Base-by-base conservation (phyloP, 2,113 vertebrate species). In the Podarcis muralis region DNA sequence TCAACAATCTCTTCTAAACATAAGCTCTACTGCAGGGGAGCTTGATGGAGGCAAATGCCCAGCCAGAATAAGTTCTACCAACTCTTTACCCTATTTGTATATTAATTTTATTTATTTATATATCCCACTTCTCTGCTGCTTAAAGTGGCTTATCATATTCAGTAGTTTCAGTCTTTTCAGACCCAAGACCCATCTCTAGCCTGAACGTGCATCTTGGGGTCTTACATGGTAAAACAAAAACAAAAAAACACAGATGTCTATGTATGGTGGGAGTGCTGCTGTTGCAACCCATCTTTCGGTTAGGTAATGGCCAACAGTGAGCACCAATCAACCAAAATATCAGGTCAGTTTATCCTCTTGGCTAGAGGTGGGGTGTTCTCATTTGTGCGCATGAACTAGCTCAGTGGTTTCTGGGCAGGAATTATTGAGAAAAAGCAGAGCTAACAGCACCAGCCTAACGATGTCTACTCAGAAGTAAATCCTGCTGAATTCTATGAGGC, bases 101-200 rank as follows among this genome's bases (percentile, higher is more conserved):
- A 15, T 62, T 62, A 18, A 20, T 62, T 62, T 62, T 62, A 76
- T 65, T 23, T 65, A 62, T 82, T 82, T 66, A 30, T 25, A 68
- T n/a, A 43, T 69, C 7, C 35, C 11, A 92, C 20, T 35, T 87
- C 68, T 92, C 89, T 43, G 48, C 30, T 92, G 81, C 18, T 84
- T 79, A 66, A 66, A 27, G 57, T 23, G 81, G 40, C 27, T 71
- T 83, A 71, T 8, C 74, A 37, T 18, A 57, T 18, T 48, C 15
- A 80, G 27, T 80, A 57, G 40, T 80, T 53, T 57, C 30, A n/a
- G 5, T 27, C 43, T 80, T 57, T 80, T 80, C 48, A n/a, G 43
- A n/a, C 27, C 6, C 18, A 5, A 48, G 25, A 27, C 40, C 5
- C 9, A 25, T 13, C 37, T 48, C 48, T 48, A 23, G 76, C 12